Conservation (phyloP, 2,113 vertebrate species). For the Campylomormyrus tamandua region DNA sequence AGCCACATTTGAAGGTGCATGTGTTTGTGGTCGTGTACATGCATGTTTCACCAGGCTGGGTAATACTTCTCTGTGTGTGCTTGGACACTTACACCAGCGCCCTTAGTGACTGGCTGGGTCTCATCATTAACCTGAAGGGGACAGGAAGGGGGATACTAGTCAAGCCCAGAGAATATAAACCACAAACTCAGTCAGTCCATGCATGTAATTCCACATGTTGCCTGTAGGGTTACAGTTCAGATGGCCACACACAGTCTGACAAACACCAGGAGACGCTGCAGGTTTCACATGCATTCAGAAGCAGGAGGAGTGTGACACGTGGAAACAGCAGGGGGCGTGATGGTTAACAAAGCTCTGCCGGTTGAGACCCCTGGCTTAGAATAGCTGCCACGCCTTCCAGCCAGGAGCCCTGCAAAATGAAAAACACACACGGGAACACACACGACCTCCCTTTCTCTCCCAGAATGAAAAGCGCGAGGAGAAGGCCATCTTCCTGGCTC, state of each 20-base stretch:
- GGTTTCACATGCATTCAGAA: not conserved
- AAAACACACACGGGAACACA: not conserved
- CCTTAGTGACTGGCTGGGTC: constrained; percentile 31
- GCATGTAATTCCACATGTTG: not conserved
- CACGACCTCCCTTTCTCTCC: constrained; percentile 75
- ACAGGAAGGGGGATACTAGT: not conserved
- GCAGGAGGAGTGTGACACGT: not conserved
- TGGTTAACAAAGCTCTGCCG: not conserved
- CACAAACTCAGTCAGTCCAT: not conserved
- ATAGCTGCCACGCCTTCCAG: not conserved
- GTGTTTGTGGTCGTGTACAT: not conserved
- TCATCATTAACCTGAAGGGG: constrained; percentile 40
- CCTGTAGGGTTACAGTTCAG: not conserved
- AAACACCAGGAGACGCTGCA: not conserved
- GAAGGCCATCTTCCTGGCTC: constrained; percentile 62
- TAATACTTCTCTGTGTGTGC: not conserved
- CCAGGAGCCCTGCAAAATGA: not conserved
- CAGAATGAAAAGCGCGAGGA: constrained; percentile 75
- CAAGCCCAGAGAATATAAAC: not conserved
- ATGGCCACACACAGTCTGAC: not conserved
- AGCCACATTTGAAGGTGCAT: not conserved
- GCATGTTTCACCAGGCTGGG: not conserved
- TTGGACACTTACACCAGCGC: constrained; percentile 15
- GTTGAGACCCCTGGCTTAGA: not conserved
- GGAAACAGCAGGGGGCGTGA: not conserved